Evolutionary conservation across 2,888 invertebrate genomes (phyloP).

Genomic region (Zaprionus lineosus): DNA sequence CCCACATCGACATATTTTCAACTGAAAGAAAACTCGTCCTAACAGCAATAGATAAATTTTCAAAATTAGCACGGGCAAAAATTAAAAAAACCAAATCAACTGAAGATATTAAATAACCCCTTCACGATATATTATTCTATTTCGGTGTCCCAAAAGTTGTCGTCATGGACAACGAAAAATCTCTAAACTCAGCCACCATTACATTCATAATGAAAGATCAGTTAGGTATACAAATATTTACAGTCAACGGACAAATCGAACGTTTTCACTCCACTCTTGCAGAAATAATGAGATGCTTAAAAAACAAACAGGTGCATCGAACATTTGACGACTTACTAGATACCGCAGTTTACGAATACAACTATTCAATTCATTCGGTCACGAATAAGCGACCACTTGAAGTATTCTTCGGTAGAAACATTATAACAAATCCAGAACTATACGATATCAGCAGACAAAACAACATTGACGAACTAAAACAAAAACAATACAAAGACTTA

Average conservation of each 20-base stretch:
- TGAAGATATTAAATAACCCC: slow-evolving; percentile 11
- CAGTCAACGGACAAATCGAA: no score
- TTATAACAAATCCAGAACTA: not conserved
- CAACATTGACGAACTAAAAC: not conserved
- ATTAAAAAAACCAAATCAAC: slow-evolving; percentile 10
- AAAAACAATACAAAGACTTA: slow-evolving; percentile 7
- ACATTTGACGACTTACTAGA: slow-evolving; percentile 15
- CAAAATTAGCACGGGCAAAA: slow-evolving; percentile 11
- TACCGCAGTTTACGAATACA: slow-evolving; percentile 17
- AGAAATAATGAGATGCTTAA: slow-evolving; percentile 14
- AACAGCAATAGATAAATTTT: slow-evolving; percentile 24
- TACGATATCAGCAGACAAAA: slow-evolving; percentile 3
- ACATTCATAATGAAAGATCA: not conserved
- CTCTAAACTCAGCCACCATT: slow-evolving; percentile 10
- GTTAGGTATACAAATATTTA: not conserved
- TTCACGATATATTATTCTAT: slow-evolving; percentile 10
- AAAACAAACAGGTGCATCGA: slow-evolving; percentile 2
- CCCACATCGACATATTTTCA: slow-evolving; percentile 28
- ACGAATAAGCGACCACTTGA: slow-evolving; percentile 16
- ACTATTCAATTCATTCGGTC: slow-evolving; percentile 12
- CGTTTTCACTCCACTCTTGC: slow-evolving; percentile 12
- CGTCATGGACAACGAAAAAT: slow-evolving; percentile 26
- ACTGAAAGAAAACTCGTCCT: slow-evolving; percentile 21
- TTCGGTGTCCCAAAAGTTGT: no score
- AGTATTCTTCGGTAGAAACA: slow-evolving; percentile 13